Percentiles rank a stretch among this genome's conserved stretches.
Conservation (phyloP, 2,888 invertebrate species). For the Cataglyphis livida region DNA sequence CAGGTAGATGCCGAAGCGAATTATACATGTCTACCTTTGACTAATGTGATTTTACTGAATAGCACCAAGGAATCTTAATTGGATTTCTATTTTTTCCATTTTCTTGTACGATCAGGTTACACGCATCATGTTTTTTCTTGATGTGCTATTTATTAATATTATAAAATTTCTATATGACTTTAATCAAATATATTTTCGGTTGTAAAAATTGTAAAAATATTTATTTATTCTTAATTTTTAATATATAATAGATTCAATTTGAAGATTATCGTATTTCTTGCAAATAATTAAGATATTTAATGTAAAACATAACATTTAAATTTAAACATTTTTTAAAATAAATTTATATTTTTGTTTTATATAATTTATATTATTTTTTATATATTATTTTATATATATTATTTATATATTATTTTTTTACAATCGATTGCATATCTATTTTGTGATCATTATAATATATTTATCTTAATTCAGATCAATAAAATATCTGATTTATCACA, state of each 20-base stretch:
- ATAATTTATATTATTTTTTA: not conserved
- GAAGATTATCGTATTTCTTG: not conserved
- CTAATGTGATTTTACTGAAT: conserved; percentile 60
- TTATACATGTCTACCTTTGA: conserved; percentile 50
- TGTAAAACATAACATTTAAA: not conserved
- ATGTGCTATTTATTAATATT: not conserved
- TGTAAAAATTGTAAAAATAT: not conserved
- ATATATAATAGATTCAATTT: not conserved
- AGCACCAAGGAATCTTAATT: conserved; percentile 73
- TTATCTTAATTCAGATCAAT: not conserved
- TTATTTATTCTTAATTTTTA: not conserved
- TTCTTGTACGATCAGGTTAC: conserved; percentile 36
- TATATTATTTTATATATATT: too few species aligned
- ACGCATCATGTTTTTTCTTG: not conserved
- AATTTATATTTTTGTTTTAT: not conserved
- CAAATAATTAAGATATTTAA: not conserved
- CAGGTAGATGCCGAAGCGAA: conserved; percentile 62
- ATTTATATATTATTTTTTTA: too few species aligned
- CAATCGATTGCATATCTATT: not conserved
- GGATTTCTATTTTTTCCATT: conserved; percentile 64
- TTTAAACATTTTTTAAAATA: not conserved
- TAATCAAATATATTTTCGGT: not conserved
- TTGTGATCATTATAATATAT: not conserved
- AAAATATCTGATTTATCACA: not conserved
- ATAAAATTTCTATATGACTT: not conserved